Percentiles rank a stretch among this genome's conserved stretches.
Conservation (phyloP, 2,797 vertebrate species). For the Toxotes lorentzi region DNA sequence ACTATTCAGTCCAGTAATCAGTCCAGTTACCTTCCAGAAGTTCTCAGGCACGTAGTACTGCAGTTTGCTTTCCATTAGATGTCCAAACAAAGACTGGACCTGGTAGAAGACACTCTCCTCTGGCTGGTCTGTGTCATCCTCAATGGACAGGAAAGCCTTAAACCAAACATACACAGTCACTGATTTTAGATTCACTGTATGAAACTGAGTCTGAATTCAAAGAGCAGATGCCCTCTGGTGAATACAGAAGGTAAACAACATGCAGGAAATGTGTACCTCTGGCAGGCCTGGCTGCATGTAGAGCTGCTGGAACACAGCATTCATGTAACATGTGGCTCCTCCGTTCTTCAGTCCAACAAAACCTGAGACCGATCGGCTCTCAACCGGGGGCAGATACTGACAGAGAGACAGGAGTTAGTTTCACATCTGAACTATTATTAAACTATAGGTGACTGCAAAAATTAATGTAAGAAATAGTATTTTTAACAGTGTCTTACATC, state of each 20-base stretch:
- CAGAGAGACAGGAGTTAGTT: not conserved
- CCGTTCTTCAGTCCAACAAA: slow-evolving; percentile 98
- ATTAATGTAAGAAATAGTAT: not conserved
- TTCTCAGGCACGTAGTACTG: slow-evolving; percentile 98
- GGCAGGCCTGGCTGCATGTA: slow-evolving; percentile 99
- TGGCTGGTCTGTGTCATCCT: slow-evolving; percentile 97
- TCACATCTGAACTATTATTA: not conserved
- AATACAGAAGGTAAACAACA: not conserved
- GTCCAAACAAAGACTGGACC: slow-evolving; percentile 97
- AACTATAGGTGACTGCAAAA: not conserved
- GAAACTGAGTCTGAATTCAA: not conserved
- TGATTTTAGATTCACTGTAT: not conserved
- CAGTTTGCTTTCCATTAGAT: slow-evolving; percentile 99
- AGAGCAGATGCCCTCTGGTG: slow-evolving; percentile 28
- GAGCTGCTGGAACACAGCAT: slow-evolving; percentile 98
- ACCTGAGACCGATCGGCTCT: slow-evolving; percentile 94
- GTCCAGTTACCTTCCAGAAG: slow-evolving; percentile 99
- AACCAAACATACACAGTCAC: not conserved
- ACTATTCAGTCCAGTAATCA: not conserved
- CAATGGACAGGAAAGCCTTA: slow-evolving; percentile 94
- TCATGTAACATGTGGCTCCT: slow-evolving; percentile 99
- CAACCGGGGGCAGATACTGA: slow-evolving; percentile 97
- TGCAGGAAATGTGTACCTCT: slow-evolving; percentile 86
- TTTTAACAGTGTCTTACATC: slow-evolving; percentile 86
- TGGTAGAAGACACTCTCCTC: slow-evolving; percentile 99